phyloP scores from a whole-genome alignment of 1,140 invertebrate species.

The Saxidomus purpurata region DNA sequence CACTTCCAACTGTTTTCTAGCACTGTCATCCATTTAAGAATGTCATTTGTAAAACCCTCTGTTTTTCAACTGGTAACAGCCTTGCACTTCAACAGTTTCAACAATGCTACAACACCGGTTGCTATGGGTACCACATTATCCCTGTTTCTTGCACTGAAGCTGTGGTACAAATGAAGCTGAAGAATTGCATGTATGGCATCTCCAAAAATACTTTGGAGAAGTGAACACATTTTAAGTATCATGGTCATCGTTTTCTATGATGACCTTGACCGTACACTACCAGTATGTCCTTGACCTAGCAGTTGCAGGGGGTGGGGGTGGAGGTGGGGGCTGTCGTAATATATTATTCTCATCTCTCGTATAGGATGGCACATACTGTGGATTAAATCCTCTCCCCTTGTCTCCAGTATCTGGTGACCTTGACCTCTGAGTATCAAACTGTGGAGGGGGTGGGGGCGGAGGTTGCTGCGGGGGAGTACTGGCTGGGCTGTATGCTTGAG shows the following conservation, averaged over 20 bases:
- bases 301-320: constrained; percentile 37
- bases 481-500: constrained; percentile 12
- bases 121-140: too few species aligned
- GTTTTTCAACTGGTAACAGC: too few species aligned
- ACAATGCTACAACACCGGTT: too few species aligned
- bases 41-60: too few species aligned
- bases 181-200: too few species aligned
- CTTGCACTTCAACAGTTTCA: too few species aligned
- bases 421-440: constrained; percentile 18
- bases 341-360: constrained; percentile 26
- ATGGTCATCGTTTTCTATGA: not conserved
- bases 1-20: too few species aligned
- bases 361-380: constrained; percentile 27
- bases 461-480: constrained; percentile 17
- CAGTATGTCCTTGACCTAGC: constrained; percentile 28
- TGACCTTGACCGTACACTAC: not conserved
- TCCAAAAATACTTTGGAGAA: too few species aligned
- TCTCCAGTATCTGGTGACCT: constrained; percentile 3
- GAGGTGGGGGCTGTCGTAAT: constrained; percentile 32
- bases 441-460: constrained; percentile 53
- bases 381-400: constrained; percentile 20
- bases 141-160: too few species aligned
- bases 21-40: too few species aligned
- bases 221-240: too few species aligned
- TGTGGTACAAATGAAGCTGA: too few species aligned